Percentiles rank a stretch among this genome's conserved stretches.
Conservation (phyloP, 2,888 invertebrate genomes). For the Hylaea fasciaria region DNA sequence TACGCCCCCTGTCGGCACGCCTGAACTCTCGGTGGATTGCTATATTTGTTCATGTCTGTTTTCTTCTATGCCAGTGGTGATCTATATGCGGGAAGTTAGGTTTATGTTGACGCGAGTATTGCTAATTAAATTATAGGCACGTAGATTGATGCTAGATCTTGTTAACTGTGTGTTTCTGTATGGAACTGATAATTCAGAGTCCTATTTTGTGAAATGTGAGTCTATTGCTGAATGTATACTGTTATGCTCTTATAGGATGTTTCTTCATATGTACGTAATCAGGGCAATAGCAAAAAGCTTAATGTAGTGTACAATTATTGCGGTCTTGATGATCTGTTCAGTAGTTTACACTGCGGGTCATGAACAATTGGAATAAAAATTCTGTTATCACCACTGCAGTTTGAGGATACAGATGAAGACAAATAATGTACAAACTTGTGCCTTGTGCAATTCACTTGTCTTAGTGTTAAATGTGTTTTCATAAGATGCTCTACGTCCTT, state of each 20-base stretch:
- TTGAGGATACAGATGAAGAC: constrained; percentile 17
- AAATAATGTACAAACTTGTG: constrained; percentile 42
- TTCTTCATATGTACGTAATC: too few relatives aligned
- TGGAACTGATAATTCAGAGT: too few relatives aligned
- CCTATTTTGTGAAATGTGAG: not conserved
- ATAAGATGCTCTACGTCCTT: constrained; percentile 26
- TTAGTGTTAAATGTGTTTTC: constrained; percentile 29
- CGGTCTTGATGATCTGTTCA: not conserved
- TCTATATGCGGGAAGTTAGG: not conserved
- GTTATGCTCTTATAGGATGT: too few relatives aligned
- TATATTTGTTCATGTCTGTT: constrained; percentile 23
- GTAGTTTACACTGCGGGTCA: not conserved
- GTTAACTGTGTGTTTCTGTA: too few relatives aligned
- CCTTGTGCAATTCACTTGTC: constrained; percentile 39
- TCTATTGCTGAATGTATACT: not conserved
- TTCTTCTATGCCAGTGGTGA: constrained; percentile 12
- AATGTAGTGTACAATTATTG: not conserved
- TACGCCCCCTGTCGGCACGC: constrained; percentile 58
- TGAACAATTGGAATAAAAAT: not conserved
- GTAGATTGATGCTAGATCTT: too few relatives aligned
- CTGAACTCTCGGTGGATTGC: constrained; percentile 20
- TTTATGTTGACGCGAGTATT: not conserved
- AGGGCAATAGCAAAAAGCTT: too few relatives aligned
- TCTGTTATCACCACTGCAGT: not conserved
- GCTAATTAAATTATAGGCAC: not conserved